Base-by-base conservation (phyloP, 2,888 invertebrate genomes). In the Hirtodrosophila confusa region DNA sequence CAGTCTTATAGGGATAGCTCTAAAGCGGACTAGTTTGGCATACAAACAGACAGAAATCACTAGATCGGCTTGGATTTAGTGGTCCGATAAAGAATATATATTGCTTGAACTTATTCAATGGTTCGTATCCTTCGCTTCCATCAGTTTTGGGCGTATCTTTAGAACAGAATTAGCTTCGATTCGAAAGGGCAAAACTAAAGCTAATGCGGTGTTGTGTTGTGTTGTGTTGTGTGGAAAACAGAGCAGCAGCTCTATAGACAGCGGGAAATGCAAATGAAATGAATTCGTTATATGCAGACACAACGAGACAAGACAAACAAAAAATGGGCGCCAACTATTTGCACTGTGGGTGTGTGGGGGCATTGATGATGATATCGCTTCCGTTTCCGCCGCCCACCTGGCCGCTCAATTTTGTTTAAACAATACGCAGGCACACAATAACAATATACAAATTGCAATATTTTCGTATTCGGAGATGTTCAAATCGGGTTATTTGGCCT, bases 211-310 rank as follows among this genome's bases (percentile, higher is more conserved):
- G 5, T 27, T 27, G 27, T 27, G 4, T 27, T 27, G 4, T 2
- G 27, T 27, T 27, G 27, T 2, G 4, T 27, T 27, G n/a, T n/a
- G n/a, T n/a, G 4, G 0, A 23, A 40, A 40, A 7, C 6, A 40
- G 6, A 35, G 6, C 23, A 23, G 6, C 0, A 27, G 1, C 27
- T 37, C 11, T 12, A 17, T 3, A 27, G 10, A 12, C 41, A 9
- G 44, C 6, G 41, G 43, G 50, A 60, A 66, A 83, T 80, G 80
- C 80, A 80, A 84, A 84, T 80, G 61, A 64, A 58, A 49, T 66
- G 63, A 78, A 78, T 69, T 62, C 58, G 44, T 82, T 17, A 17
- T 17, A 17, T 17, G 17, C 17, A 17, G 17, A 17, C 17, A 17
- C 17, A 17, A 17, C 17, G 17, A 17, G 17, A 17, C 17, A 17